Evolutionary conservation across 2,888 invertebrate genomes (phyloP).

Genomic region (Agonopterix heracliana): DNA sequence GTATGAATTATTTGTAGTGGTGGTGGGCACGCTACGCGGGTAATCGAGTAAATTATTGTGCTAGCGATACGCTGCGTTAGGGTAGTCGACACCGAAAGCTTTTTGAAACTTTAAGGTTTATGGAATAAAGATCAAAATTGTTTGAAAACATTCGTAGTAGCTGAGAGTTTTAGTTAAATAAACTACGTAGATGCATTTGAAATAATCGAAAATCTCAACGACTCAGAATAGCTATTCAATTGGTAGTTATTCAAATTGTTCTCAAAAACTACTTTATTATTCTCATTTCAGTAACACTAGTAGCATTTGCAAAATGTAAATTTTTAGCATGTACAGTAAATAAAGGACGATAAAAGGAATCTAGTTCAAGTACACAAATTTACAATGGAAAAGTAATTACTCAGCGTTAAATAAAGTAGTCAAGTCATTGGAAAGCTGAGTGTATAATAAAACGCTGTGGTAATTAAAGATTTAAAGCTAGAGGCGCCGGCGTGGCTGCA

Average conservation of each 20-base stretch:
- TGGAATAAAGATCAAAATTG: too few species aligned
- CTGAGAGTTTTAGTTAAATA: too few species aligned
- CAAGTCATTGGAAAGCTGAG: constrained; percentile 18
- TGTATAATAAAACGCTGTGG: constrained; percentile 21
- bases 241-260: neutral
- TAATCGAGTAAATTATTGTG: constrained; percentile 55
- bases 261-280: neutral
- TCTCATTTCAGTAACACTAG: neutral
- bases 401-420: constrained; percentile 12
- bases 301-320: too few species aligned
- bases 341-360: neutral
- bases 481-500: constrained; percentile 26
- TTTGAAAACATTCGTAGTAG: too few species aligned
- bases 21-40: constrained; percentile 48
- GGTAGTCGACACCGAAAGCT: neutral
- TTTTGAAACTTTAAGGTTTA: too few species aligned
- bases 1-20: constrained; percentile 70
- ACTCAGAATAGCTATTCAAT: too few species aligned
- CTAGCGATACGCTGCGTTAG: constrained; percentile 29
- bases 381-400: constrained; percentile 3
- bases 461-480: constrained; percentile 47
- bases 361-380: neutral
- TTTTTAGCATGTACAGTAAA: too few species aligned
- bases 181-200: too few species aligned
- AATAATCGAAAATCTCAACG: too few species aligned